phyloP scores from a whole-genome alignment of 2,797 vertebrate species.

The Periparus ater region DNA sequence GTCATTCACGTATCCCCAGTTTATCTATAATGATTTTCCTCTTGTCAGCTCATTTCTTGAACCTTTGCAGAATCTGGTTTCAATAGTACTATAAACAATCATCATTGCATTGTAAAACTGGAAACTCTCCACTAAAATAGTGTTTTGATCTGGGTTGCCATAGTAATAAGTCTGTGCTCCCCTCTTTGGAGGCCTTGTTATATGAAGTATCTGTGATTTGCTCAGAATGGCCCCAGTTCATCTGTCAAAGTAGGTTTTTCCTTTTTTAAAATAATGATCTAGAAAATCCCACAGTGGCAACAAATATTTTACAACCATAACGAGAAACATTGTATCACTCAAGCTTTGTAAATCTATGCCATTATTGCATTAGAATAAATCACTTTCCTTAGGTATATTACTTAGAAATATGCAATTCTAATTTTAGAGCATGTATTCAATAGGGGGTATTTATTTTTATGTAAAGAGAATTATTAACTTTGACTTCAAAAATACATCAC shows the following conservation, averaged over 20 bases:
- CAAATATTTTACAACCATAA: constrained; percentile 87
- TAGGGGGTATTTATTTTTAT: constrained; percentile 80
- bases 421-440: constrained; percentile 76
- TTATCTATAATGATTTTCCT: constrained; percentile 85
- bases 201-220: constrained; percentile 92
- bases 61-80: constrained; percentile 84
- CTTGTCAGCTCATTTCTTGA: constrained; percentile 86
- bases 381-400: constrained; percentile 79
- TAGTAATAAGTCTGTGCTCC: constrained; percentile 93
- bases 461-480: constrained; percentile 84
- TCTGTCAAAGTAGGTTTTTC: constrained; percentile 99
- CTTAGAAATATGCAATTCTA: constrained; percentile 76
- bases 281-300: constrained; percentile 88
- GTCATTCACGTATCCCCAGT: constrained; percentile 80
- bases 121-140: constrained; percentile 93
- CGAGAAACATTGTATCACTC: constrained; percentile 80
- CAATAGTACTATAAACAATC: constrained; percentile 93
- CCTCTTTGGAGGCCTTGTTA: constrained; percentile 99
- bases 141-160: constrained; percentile 94
- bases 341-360: constrained; percentile 84
- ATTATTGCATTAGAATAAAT: constrained; percentile 87
- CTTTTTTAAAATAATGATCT: constrained; percentile 99
- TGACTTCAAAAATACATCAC: constrained; percentile 83
- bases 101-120: constrained; percentile 96
- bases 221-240: constrained; percentile 92